Evolutionary conservation across 2,113 vertebrate species (phyloP).

Genomic region (Phalacrocorax carbo): DNA sequence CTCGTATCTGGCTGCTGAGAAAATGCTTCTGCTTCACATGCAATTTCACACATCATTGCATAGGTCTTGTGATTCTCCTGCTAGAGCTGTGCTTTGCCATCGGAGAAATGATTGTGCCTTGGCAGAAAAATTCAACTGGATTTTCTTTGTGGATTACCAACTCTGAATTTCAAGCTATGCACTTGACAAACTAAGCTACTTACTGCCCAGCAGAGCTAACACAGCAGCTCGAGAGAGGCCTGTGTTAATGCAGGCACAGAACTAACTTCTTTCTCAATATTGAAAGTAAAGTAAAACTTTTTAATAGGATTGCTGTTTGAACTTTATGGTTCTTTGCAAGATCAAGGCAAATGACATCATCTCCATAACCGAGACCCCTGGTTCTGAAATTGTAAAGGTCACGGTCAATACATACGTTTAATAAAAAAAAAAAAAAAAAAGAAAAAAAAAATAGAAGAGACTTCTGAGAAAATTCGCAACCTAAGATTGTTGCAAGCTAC

Average conservation of each 20-base stretch:
- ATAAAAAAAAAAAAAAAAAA: background rate
- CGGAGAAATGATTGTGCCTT: background rate
- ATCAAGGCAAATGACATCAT: slow-evolving; percentile 59
- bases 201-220: background rate
- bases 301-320: slow-evolving; percentile 59
- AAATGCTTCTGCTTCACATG: slow-evolving; percentile 30
- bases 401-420: background rate
- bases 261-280: background rate
- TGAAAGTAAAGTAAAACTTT: slow-evolving; percentile 52
- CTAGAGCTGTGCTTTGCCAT: background rate
- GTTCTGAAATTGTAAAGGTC: slow-evolving; percentile 55
- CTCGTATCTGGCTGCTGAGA: background rate
- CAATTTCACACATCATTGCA: slow-evolving; percentile 17
- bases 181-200: background rate
- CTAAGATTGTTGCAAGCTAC: background rate
- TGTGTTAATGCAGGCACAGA: background rate
- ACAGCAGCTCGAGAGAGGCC: background rate
- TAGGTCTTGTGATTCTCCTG: slow-evolving; percentile 15
- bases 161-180: slow-evolving; percentile 34
- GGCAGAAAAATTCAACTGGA: background rate
- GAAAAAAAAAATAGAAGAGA: background rate
- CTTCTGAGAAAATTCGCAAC: slow-evolving; percentile 37
- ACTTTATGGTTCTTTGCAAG: slow-evolving; percentile 28
- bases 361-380: slow-evolving; percentile 24
- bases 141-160: slow-evolving; percentile 2